Evolutionary conservation across 2,113 vertebrate genomes (phyloP).

Genomic region (Bothrops jararaca): DNA sequence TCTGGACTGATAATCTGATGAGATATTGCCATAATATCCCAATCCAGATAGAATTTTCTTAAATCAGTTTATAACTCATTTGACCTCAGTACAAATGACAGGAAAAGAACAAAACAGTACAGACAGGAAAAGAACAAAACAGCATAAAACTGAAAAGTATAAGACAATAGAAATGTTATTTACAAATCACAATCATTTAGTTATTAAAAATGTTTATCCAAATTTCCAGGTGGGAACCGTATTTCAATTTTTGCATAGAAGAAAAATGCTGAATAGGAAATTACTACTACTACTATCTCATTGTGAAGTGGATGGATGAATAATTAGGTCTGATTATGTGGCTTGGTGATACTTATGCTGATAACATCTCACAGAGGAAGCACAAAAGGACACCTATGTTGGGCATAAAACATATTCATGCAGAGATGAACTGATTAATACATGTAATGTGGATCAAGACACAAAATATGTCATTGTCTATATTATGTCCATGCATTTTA

Average conservation of each 20-base stretch:
- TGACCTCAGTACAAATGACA: not conserved
- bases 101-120: no score
- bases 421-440: not conserved
- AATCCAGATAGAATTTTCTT: not conserved
- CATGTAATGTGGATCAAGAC: not conserved
- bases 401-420: not conserved
- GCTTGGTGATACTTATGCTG: not conserved
- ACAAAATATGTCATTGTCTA: not conserved
- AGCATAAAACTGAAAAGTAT: not conserved
- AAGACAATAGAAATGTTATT: not conserved
- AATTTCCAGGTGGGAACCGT: not conserved
- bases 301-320: not conserved
- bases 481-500: not conserved
- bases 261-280: not conserved
- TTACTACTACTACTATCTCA: not conserved
- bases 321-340: not conserved
- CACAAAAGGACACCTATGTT: not conserved
- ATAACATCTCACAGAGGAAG: not conserved
- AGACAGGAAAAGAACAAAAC: not conserved
- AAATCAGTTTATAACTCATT: not conserved
- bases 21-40: not conserved
- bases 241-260: not conserved
- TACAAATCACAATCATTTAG: not conserved
- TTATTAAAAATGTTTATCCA: not conserved
- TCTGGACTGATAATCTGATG: not conserved